A percentile compares a stretch with the other conserved stretches of the same genome.
phyloP scores from a whole-genome alignment of 2,113 vertebrate genomes.

The Malurus melanocephalus region DNA sequence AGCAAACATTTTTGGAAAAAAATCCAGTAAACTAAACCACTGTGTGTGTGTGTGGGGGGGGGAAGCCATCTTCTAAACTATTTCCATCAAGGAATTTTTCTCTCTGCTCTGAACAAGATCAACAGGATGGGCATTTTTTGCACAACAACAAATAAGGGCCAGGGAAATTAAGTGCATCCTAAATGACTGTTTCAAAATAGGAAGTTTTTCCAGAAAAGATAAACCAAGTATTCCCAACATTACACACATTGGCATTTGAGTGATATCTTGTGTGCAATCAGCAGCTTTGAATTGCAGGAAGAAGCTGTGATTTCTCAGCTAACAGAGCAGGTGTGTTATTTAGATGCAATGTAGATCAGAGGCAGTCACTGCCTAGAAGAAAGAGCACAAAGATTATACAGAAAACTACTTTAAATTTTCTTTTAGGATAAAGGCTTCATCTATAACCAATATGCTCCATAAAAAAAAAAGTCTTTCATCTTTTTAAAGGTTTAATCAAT shows the following conservation, averaged over 20 bases:
- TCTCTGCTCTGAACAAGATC: not conserved
- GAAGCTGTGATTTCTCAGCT: not conserved
- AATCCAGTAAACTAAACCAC: not conserved
- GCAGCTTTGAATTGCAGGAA: not conserved
- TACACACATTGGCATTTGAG: not conserved
- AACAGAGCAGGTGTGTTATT: not conserved
- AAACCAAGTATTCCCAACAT: not conserved
- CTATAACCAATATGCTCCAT: not conserved
- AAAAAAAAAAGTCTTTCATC: not conserved
- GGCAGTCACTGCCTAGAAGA: not conserved
- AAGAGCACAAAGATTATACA: not conserved
- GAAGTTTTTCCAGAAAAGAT: not conserved
- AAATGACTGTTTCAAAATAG: not conserved
- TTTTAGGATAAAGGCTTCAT: not conserved
- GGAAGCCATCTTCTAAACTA: not conserved
- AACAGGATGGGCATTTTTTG: not conserved
- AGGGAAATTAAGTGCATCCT: not conserved
- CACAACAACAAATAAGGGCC: not conserved
- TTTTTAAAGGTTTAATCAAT: not conserved
- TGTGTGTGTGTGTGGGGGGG: no score
- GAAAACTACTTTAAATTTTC: not conserved
- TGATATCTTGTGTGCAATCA: not conserved
- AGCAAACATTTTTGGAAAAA: not conserved
- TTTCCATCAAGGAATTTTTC: not conserved
- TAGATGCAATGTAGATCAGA: not conserved